phyloP scores from a whole-genome alignment of 1,140 invertebrate species.

The Cotesia chilonis region DNA sequence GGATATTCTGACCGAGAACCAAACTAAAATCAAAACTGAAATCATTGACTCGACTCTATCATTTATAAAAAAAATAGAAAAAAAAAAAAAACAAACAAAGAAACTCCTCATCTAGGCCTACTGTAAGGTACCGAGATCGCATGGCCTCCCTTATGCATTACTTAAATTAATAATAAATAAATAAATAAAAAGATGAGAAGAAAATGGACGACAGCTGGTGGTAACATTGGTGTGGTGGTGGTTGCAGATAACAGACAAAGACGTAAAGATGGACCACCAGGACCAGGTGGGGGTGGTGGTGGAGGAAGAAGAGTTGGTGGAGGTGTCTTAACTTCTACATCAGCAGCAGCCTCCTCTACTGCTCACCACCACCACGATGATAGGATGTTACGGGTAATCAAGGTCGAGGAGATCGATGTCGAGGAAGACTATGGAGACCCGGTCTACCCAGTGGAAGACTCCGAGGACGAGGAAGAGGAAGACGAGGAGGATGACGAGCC shows the following conservation, averaged over 20 bases:
- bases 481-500: background rate
- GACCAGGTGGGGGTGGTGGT: slow-evolving; percentile 28
- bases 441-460: background rate
- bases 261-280: slow-evolving; percentile 47
- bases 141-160: no score
- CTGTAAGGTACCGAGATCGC: background rate
- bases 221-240: slow-evolving; percentile 66
- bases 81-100: background rate
- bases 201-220: slow-evolving; percentile 59
- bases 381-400: no score
- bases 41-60: no score
- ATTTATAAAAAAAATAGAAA: background rate
- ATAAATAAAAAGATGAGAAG: slow-evolving; percentile 12
- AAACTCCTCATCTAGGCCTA: background rate
- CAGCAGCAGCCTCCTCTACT: no score
- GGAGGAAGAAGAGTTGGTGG: slow-evolving; percentile 13
- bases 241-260: slow-evolving; percentile 63
- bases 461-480: slow-evolving; percentile 7
- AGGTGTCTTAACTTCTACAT: no score
- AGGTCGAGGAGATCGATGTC: background rate
- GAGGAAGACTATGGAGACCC: slow-evolving; percentile 11
- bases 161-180: slow-evolving; percentile 7
- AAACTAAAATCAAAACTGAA: no score
- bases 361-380: no score
- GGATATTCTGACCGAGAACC: no score